Conservation (phyloP, 2,888 invertebrate genomes). For the Bimastos eiseni region DNA sequence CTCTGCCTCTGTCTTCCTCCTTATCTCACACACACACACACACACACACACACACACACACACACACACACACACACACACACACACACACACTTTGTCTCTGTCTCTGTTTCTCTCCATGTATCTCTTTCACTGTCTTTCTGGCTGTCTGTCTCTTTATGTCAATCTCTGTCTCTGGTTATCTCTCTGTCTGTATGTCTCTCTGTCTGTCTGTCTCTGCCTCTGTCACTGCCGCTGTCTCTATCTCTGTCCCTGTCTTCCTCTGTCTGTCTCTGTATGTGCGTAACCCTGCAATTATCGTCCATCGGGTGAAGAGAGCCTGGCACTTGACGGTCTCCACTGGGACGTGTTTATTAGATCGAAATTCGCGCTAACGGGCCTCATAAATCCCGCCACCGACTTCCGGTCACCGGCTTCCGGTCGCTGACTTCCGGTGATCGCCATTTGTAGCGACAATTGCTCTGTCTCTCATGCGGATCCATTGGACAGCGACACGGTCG, state of each 20-base stretch:
- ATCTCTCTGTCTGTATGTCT: not conserved
- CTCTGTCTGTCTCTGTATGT: not conserved
- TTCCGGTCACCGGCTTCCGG: constrained; percentile 19
- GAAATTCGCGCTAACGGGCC: constrained; percentile 21
- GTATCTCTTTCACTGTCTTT: too few relatives aligned
- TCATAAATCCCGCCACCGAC: constrained; percentile 16
- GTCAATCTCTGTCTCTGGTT: not conserved
- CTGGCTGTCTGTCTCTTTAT: not conserved
- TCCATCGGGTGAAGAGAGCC: not conserved
- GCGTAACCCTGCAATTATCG: not conserved
- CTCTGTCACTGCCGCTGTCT: not conserved
- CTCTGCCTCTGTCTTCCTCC: too few relatives aligned
- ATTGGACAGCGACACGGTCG: not conserved
- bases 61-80: too few relatives aligned
- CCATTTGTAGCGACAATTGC: not conserved
- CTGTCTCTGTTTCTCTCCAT: too few relatives aligned
- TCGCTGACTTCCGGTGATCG: constrained; percentile 13
- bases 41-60: too few relatives aligned
- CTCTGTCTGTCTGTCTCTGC: not conserved
- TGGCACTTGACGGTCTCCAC: constrained; percentile 15
- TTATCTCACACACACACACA: too few relatives aligned
- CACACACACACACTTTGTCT: too few relatives aligned
- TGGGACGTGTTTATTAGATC: constrained; percentile 22
- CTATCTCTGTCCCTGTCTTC: too few relatives aligned
- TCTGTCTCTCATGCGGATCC: not conserved